Evolutionary conservation across 1,140 invertebrate genomes (phyloP).

Genomic region (Drosophila nigrodunni): DNA sequence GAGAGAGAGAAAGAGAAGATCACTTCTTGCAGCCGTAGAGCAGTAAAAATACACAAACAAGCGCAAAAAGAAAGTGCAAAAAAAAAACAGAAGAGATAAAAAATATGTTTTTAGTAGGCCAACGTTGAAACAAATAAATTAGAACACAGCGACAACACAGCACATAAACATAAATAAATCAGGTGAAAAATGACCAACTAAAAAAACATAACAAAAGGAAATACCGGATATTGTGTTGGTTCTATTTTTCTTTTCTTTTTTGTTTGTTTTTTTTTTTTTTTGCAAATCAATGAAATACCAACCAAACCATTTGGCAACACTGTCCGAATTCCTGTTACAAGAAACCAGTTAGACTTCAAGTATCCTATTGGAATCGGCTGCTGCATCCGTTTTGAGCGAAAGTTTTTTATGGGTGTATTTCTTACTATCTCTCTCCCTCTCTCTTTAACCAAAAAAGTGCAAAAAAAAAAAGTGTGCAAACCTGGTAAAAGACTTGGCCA

Average conservation of each 20-base stretch:
- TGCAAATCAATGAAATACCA: conserved; percentile 59
- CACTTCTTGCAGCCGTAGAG: conserved; percentile 60
- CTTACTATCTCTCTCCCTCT: too few relatives aligned
- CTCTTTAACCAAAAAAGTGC: conserved; percentile 30
- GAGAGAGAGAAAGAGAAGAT: conserved; percentile 49
- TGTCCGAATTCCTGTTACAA: conserved; percentile 69
- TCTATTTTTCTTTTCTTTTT: conserved; percentile 3
- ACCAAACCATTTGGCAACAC: conserved; percentile 43
- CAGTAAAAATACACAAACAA: conserved; percentile 48
- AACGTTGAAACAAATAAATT: conserved; percentile 66
- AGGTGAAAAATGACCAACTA: conserved; percentile 42
- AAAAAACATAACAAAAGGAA: conserved; percentile 48
- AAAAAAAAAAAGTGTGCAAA: conserved; percentile 66
- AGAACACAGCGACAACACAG: conserved; percentile 48
- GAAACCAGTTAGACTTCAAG: conserved; percentile 63
- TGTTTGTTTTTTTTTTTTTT: neutral
- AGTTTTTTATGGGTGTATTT: conserved; percentile 60
- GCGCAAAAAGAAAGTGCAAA: conserved; percentile 76
- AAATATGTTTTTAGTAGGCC: conserved; percentile 70
- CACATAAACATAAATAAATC: conserved; percentile 46
- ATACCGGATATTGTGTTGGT: conserved; percentile 33
- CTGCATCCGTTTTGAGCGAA: conserved; percentile 80
- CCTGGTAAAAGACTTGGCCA: conserved; percentile 50
- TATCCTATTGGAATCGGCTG: conserved; percentile 42
- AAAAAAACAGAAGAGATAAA: conserved; percentile 55